These are phyloP conservation scores for Gallinago paraguaiae DNA, from an alignment of 2,113 vertebrate genomes.

Conservation along the genomic window DNA sequence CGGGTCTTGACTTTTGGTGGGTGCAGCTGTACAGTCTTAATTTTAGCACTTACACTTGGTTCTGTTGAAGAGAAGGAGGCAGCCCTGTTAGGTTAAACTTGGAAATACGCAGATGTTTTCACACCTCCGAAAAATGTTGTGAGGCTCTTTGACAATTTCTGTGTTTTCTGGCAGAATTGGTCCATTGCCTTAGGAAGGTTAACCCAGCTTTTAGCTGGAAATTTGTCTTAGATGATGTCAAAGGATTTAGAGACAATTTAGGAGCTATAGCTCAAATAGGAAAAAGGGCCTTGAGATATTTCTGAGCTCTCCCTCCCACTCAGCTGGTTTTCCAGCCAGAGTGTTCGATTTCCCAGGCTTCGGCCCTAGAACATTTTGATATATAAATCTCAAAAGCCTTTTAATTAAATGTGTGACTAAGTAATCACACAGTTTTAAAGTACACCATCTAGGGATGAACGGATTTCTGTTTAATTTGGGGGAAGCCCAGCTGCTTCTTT, in stretches of 20 bases:
- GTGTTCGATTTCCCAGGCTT: background rate
- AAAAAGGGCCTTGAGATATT: background rate
- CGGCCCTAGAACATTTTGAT: background rate
- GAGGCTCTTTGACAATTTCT: background rate
- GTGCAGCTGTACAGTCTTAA: background rate
- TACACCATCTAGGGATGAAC: background rate
- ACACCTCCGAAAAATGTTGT: background rate
- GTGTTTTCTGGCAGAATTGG: background rate
- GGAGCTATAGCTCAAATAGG: background rate
- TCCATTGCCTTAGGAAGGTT: background rate
- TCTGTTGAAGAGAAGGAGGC: background rate
- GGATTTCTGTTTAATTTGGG: background rate
- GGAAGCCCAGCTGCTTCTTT: conserved; percentile 1
- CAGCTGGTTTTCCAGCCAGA: background rate
- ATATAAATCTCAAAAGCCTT: background rate
- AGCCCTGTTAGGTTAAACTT: background rate
- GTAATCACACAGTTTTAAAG: background rate
- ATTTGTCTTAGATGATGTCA: background rate
- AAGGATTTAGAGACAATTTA: background rate
- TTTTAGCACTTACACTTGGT: background rate
- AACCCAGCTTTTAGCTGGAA: background rate
- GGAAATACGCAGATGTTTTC: background rate
- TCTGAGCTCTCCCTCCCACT: background rate
- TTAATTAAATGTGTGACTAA: conserved; percentile 11
- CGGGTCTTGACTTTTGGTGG: background rate